Percentiles rank a stretch among this genome's conserved stretches.
These are phyloP conservation scores for Chrysaora quinquecirrha DNA, from an alignment of 30 jellyfish, hydroid and myxozoan genomes.

Conservation along the genomic window DNA sequence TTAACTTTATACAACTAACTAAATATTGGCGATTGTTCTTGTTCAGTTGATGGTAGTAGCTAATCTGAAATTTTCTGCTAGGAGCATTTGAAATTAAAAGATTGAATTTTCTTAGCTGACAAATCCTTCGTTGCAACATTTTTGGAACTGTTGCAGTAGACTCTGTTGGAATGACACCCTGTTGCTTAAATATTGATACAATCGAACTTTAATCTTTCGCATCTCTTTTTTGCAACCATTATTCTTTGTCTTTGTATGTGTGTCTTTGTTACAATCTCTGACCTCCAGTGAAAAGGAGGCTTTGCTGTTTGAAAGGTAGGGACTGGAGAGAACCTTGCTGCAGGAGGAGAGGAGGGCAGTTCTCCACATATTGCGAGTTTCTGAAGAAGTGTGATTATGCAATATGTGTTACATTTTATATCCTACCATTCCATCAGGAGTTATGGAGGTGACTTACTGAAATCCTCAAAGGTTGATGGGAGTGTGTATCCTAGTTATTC, in stretches of 20 bases:
- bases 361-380: too few relatives aligned
- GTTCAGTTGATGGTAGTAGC: slow-evolving; percentile 28
- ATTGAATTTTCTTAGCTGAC: not conserved
- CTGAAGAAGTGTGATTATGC: too few relatives aligned
- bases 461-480: too few relatives aligned
- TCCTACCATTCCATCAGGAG: too few relatives aligned
- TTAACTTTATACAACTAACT: too few relatives aligned
- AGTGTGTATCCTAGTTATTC: too few relatives aligned
- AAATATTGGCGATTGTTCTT: too few relatives aligned
- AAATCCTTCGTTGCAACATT: not conserved
- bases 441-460: too few relatives aligned
- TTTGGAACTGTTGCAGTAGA: not conserved
- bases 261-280: not conserved
- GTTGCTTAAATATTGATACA: not conserved
- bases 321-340: too few relatives aligned
- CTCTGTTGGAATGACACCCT: not conserved
- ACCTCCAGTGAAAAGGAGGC: not conserved
- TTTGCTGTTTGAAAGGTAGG: too few relatives aligned
- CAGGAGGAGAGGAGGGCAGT: too few relatives aligned
- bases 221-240: not conserved
- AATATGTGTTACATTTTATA: too few relatives aligned
- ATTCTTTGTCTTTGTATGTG: not conserved
- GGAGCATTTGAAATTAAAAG: slow-evolving; percentile 10
- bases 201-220: not conserved
- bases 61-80: slow-evolving; percentile 1